Evolutionary conservation across 1,140 invertebrate species (phyloP).

Genomic region (Andrena cerasifolii): DNA sequence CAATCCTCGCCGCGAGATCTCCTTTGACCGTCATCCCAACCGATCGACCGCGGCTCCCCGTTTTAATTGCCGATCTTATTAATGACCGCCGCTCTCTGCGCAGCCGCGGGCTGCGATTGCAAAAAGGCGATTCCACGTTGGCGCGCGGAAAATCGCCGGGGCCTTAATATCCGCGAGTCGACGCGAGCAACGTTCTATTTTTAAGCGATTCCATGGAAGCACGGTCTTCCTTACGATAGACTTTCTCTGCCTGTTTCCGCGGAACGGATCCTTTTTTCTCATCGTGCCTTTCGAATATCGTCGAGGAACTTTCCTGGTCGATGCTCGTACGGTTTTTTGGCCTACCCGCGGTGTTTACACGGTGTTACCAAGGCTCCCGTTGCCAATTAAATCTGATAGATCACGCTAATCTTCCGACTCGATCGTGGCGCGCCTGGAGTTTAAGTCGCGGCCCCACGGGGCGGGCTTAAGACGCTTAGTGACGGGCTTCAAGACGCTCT

Average conservation of each 20-base stretch:
- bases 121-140: not conserved
- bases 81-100: not conserved
- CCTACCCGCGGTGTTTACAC: not conserved
- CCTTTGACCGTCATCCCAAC: not conserved
- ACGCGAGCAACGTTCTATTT: conserved; percentile 8
- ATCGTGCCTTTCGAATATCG: conserved; percentile 62
- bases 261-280: conserved; percentile 54
- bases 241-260: conserved; percentile 60
- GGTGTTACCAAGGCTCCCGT: not conserved
- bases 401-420: not conserved
- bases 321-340: conserved; percentile 6
- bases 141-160: not conserved
- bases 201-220: conserved; percentile 11
- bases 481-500: too few relatives aligned
- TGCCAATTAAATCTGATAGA: conserved; percentile 1
- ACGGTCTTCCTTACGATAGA: conserved; percentile 42
- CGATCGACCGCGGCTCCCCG: not conserved
- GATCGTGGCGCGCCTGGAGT: not conserved
- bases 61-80: not conserved
- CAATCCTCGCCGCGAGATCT: not conserved
- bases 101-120: not conserved
- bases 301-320: conserved; percentile 47
- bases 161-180: not conserved
- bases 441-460: too few relatives aligned
- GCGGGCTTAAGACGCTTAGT: too few relatives aligned